Evolutionary conservation across 1,140 invertebrate species (phyloP), one percentile per base, ranked within the genome.

Genomic region (Delia radicum): DNA sequence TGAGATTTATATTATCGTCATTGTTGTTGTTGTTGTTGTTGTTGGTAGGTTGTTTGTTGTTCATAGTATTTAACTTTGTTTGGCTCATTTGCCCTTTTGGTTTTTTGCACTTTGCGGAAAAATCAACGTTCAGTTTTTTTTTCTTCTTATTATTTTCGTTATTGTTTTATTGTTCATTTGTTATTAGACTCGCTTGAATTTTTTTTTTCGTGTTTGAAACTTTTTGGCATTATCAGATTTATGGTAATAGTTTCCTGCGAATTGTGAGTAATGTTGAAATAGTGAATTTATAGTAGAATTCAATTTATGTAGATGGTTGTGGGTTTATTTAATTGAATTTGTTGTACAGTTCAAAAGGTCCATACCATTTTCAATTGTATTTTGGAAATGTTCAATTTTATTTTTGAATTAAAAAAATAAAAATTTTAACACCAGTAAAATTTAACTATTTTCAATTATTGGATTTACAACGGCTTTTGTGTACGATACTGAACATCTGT

Each of bases 161-260:
- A 33, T 69, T 69, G n/a, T 33, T 69, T 31, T 69, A 69, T 69
- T 69, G 65, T 69, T 69, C 37, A 31, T 69, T 37, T 69, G 33
- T n/a, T 8, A 18, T 21, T 69, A 31, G 29, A 55, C 29, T 33
- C 3, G 65, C 29, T 69, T 33, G 13, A 33, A 7, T 69, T 33
- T 12, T 24, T 29, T 67, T 67, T 67, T 18, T 31, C 1, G 33
- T 69, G 26, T 7, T 33, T 69, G 15, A 21, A 69, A 24, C 29
- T 69, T 18, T n/a, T 69, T 33, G 65, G 29, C 29, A 69, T 69
- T 69, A 33, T 69, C 21, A 69, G 65, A 69, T 69, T 69, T 69
- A 69, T 69, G 65, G 65, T 69, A 69, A 69, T 69, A 33, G 65
- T 69, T 69, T 69, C 65, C 65, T 69, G 18, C 12, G 65, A 69